Percentiles rank a stretch among this genome's conserved stretches.
Conservation (phyloP, 2,797 vertebrate species). For the Hypotaenidia okinawae region DNA sequence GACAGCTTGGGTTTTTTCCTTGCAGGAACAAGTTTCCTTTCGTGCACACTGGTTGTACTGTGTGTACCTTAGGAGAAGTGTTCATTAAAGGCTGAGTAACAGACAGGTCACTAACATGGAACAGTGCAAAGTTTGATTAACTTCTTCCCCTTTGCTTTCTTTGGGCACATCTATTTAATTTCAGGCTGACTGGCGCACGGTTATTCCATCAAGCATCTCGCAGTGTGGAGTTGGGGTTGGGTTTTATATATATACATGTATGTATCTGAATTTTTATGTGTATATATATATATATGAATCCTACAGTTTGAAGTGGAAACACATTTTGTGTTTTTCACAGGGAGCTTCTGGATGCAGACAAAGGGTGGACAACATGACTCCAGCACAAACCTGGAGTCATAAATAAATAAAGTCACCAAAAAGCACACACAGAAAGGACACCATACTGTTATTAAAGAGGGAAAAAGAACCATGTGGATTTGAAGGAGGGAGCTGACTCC, state of each 20-base stretch:
- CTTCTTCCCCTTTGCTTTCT: not conserved
- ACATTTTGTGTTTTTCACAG: not conserved
- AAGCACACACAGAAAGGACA: not conserved
- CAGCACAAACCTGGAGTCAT: not conserved
- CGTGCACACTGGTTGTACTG: fast-evolving
- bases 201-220: not conserved
- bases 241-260: not conserved
- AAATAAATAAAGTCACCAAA: not conserved
- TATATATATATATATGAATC: not conserved
- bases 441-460: not conserved
- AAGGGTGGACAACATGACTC: not conserved
- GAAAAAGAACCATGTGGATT: not conserved
- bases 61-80: fast-evolving
- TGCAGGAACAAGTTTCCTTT: not conserved
- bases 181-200: fast-evolving
- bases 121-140: not conserved
- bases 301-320: not conserved
- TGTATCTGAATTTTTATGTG: no score
- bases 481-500: not conserved
- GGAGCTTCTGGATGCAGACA: not conserved
- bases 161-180: not conserved
- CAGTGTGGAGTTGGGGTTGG: not conserved
- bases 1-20: not conserved
- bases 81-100: not conserved
- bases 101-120: not conserved